Conservation (phyloP, 2,888 invertebrate genomes). For the Cartodere bifasciata region DNA sequence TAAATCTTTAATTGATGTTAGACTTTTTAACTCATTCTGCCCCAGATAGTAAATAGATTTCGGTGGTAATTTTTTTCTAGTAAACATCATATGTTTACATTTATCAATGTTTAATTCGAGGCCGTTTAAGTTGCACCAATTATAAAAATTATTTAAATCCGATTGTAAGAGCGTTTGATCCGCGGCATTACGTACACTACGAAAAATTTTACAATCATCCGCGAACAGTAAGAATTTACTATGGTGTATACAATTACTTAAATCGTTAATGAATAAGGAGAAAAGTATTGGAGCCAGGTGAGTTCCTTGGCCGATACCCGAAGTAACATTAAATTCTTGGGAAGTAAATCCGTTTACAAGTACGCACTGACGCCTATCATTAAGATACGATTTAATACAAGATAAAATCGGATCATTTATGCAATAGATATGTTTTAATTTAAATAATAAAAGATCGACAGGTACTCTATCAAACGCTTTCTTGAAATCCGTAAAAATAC, state of each 20-base stretch:
- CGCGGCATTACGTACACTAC: neutral
- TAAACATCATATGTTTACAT: slow-evolving; percentile 3
- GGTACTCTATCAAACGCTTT: slow-evolving; percentile 1
- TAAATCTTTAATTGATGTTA: too few species aligned
- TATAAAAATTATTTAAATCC: neutral
- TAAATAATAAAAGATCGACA: neutral
- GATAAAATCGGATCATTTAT: neutral
- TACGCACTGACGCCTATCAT: neutral
- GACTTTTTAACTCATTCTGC: too few species aligned
- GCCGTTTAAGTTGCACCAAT: neutral
- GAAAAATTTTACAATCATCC: slow-evolving; percentile 4
- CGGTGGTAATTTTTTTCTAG: too few species aligned
- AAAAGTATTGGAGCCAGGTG: slow-evolving; percentile 4
- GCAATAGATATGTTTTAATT: neutral
- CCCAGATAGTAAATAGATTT: too few species aligned
- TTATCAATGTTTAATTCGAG: too few species aligned
- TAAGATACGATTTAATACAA: neutral
- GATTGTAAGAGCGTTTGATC: too few species aligned
- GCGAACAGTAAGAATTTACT: too few species aligned
- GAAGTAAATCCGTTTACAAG: neutral
- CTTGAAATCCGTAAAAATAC: too few species aligned
- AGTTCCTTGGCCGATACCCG: slow-evolving; percentile 3
- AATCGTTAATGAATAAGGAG: too few species aligned
- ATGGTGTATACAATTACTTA: too few species aligned
- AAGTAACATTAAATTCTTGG: neutral